A percentile compares a stretch with the other conserved stretches of the same genome.
phyloP scores from a whole-genome alignment of 2,797 vertebrate genomes.

The Pteronotus mesoamericanus region DNA sequence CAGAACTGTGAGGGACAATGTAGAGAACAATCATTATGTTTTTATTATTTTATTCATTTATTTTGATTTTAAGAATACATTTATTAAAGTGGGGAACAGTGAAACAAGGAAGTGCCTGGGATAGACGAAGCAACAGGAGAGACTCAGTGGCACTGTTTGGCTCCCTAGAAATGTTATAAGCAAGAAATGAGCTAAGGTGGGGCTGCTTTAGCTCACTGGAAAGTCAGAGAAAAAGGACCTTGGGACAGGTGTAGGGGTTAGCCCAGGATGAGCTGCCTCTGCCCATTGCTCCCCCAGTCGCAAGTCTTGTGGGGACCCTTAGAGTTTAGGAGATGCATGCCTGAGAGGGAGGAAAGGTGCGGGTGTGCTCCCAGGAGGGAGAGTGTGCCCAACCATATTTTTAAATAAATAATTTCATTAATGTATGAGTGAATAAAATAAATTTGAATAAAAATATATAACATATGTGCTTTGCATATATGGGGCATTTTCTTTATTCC shows the following conservation, averaged over 20 bases:
- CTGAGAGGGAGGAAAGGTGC: not conserved
- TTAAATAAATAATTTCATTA: not conserved
- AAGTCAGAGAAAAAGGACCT: not conserved
- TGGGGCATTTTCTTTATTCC: not conserved
- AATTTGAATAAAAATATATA: not conserved
- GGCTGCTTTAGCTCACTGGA: not conserved
- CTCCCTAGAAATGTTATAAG: not conserved
- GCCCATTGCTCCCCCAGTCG: not conserved
- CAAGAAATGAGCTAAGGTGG: not conserved
- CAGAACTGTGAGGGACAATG: not conserved
- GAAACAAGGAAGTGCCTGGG: not conserved
- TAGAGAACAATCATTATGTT: not conserved
- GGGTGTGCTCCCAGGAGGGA: not conserved
- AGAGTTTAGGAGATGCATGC: not conserved
- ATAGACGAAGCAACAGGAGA: not conserved
- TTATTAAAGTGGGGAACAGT: not conserved
- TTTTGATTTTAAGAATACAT: not conserved
- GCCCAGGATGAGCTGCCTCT: not conserved
- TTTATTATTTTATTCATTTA: not conserved
- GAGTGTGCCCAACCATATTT: not conserved
- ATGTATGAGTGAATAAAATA: not conserved
- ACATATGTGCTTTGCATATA: not conserved
- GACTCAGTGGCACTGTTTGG: not conserved
- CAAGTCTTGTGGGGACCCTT: not conserved
- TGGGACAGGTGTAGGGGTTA: not conserved